phyloP scores from a whole-genome alignment of 1,140 invertebrate species.

The Euura saliciscinereae region DNA sequence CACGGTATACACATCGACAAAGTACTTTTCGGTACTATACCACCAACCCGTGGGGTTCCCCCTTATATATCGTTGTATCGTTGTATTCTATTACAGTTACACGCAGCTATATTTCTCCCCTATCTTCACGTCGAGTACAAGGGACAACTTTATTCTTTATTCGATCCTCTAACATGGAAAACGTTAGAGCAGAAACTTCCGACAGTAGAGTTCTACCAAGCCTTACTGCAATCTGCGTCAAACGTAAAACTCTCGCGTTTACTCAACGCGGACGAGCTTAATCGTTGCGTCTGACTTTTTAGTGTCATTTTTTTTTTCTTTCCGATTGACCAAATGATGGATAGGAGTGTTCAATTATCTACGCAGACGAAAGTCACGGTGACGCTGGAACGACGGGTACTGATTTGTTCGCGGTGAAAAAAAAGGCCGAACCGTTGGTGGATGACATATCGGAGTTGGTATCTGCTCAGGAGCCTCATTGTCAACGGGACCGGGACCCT shows the following conservation, averaged over 20 bases:
- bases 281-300: neutral
- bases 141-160: neutral
- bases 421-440: neutral
- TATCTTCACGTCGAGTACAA: neutral
- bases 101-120: neutral
- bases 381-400: neutral
- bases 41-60: neutral
- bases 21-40: neutral
- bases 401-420: neutral
- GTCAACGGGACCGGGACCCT: neutral
- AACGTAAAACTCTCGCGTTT: neutral
- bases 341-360: neutral
- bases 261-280: conserved; percentile 2
- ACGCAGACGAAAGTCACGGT: neutral
- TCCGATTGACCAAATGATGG: neutral
- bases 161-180: neutral
- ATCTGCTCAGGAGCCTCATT: neutral
- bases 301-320: neutral
- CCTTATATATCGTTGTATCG: conserved; percentile 5
- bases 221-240: neutral
- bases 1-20: neutral
- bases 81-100: conserved; percentile 5
- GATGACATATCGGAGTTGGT: conserved; percentile 5
- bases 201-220: neutral
- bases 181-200: neutral